Conservation (phyloP, 2,113 vertebrate species). For the Cavia aperea region DNA sequence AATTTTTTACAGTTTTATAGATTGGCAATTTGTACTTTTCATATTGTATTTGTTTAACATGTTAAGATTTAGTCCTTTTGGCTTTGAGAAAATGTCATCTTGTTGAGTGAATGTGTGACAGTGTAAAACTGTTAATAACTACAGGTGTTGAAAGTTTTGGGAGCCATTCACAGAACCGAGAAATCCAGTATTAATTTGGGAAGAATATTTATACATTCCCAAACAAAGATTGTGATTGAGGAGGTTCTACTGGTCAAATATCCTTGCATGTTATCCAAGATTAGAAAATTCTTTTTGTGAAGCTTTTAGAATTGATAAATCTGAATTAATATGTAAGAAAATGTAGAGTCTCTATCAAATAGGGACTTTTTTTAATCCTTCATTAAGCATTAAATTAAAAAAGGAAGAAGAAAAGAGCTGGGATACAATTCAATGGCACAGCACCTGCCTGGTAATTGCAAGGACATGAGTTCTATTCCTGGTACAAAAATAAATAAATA, state of each 20-base stretch:
- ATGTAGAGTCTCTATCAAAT: background rate
- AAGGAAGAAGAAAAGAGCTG: background rate
- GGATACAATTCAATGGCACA: no score
- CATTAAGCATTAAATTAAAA: background rate
- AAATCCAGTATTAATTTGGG: background rate
- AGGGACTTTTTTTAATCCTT: background rate
- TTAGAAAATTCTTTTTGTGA: background rate
- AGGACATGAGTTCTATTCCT: no score
- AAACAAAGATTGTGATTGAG: background rate
- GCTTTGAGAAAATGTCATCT: background rate
- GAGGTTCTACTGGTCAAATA: background rate
- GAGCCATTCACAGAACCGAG: background rate
- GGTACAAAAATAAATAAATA: background rate
- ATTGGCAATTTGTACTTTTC: background rate
- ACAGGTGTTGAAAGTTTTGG: background rate
- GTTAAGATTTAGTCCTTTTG: background rate
- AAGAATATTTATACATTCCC: background rate
- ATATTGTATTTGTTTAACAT: background rate
- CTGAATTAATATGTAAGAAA: background rate
- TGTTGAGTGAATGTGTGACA: background rate
- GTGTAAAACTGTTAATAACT: background rate
- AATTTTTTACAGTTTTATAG: background rate
- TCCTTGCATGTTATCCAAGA: background rate
- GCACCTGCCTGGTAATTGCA: no score
- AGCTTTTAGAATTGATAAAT: accelerated